These are phyloP conservation scores for Vireo altiloquus DNA, from an alignment of 2,113 vertebrate genomes.

Conservation along the genomic window DNA sequence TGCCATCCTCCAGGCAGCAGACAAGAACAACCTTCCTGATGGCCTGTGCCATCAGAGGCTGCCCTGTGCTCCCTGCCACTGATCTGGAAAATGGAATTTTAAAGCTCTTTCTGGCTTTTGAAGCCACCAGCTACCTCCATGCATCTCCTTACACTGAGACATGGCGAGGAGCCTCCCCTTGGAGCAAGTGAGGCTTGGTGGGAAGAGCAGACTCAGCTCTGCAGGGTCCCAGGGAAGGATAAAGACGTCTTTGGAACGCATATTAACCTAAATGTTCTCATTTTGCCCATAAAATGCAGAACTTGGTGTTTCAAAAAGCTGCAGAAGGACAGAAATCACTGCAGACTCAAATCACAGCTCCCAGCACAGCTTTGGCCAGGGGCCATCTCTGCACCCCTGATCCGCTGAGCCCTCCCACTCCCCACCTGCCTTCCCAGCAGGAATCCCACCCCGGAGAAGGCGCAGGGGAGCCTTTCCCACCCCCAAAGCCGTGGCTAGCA, in stretches of 20 bases:
- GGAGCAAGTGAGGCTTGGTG: neutral
- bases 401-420: neutral
- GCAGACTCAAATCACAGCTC: neutral
- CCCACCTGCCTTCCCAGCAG: neutral
- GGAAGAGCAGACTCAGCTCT: neutral
- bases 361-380: neutral
- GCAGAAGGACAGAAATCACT: neutral
- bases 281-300: neutral
- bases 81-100: neutral
- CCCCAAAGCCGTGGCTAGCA: rapidly evolving
- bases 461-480: rapidly evolving
- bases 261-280: neutral
- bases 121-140: neutral
- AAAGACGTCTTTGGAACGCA: neutral
- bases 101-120: neutral
- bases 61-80: neutral
- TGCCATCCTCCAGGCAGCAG: neutral
- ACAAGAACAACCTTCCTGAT: neutral
- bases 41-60: neutral
- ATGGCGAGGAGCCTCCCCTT: neutral
- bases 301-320: neutral
- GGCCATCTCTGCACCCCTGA: neutral
- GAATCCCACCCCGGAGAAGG: neutral
- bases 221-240: neutral
- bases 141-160: neutral